Conservation (phyloP, 2,797 vertebrate genomes). For the Glossophaga mutica region DNA sequence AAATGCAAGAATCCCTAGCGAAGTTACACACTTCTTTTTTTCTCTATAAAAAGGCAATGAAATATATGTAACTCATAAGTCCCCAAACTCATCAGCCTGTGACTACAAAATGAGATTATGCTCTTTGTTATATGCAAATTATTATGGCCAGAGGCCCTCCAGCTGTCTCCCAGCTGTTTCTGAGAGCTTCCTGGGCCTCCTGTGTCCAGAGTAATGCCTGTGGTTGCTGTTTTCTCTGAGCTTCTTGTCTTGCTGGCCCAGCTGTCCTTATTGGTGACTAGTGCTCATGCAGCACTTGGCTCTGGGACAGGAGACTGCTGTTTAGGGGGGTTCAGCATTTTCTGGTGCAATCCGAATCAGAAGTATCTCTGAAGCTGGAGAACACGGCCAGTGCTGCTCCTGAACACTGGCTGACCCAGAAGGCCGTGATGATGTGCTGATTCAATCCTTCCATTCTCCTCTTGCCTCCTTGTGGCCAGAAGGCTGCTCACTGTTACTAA, state of each 20-base stretch:
- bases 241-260: background rate
- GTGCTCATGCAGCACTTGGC: background rate
- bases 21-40: background rate
- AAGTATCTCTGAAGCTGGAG: background rate
- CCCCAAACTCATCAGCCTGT: slow-evolving; percentile 25
- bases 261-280: background rate
- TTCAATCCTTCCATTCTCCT: fast-evolving
- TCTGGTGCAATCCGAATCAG: background rate
- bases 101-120: slow-evolving; percentile 31
- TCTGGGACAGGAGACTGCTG: background rate
- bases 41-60: slow-evolving; percentile 59
- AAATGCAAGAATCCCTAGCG: background rate
- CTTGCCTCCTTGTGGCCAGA: background rate
- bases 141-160: slow-evolving; percentile 28
- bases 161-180: slow-evolving; percentile 59
- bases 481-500: fast-evolving
- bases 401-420: background rate
- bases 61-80: slow-evolving; percentile 49
- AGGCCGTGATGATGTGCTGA: fast-evolving
- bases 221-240: background rate
- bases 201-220: background rate
- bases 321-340: background rate
- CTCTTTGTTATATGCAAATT: background rate
- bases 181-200: background rate
- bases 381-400: background rate